phyloP scores from a whole-genome alignment of 2,797 vertebrate species.

The Micrastur ruficollis region DNA sequence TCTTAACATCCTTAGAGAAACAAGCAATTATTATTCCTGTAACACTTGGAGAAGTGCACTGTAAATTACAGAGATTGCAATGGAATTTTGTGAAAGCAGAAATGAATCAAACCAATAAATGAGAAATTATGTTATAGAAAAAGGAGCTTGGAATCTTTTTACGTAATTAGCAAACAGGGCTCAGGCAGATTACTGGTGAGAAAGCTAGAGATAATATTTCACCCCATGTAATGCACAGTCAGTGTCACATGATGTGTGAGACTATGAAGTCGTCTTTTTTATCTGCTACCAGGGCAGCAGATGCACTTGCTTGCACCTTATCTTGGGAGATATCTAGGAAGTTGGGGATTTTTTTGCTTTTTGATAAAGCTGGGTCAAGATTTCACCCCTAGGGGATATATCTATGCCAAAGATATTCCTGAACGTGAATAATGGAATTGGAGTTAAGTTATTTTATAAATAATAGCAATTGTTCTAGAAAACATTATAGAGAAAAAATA shows the following conservation, averaged over 20 bases:
- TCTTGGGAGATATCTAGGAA: background rate
- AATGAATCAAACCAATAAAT: background rate
- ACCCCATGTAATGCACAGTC: background rate
- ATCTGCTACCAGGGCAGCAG: background rate
- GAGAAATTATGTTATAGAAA: background rate
- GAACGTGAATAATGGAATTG: background rate
- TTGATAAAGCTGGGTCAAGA: background rate
- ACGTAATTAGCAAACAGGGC: background rate
- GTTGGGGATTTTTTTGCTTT: background rate
- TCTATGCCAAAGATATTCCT: background rate
- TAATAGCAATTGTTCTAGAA: background rate
- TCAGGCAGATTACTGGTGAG: background rate
- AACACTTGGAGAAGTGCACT: background rate
- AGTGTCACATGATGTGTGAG: rapidly evolving
- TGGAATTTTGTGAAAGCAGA: background rate
- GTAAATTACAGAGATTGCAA: background rate
- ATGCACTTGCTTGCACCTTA: background rate
- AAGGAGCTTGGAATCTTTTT: background rate
- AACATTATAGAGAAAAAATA: background rate
- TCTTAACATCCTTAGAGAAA: background rate
- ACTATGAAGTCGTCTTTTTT: background rate
- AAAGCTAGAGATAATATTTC: background rate
- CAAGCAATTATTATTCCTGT: background rate
- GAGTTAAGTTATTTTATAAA: background rate
- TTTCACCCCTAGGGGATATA: background rate